phyloP scores from a whole-genome alignment of 2,797 vertebrate species.

The Mus caroli region DNA sequence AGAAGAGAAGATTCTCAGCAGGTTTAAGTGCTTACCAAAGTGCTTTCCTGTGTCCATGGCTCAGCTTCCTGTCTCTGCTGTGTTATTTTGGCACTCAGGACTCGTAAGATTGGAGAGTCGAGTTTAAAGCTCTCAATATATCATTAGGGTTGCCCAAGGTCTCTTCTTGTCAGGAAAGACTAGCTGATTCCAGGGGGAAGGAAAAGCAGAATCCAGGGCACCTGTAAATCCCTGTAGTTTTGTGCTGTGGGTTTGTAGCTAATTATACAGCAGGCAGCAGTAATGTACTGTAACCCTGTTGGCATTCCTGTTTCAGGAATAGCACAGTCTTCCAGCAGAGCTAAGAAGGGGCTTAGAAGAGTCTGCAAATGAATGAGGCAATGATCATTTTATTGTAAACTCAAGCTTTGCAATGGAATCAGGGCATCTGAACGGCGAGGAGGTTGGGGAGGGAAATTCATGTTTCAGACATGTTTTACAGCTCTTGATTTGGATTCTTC shows the following conservation, averaged over 20 bases:
- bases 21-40: conserved; percentile 68
- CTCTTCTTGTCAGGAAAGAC: conserved; percentile 79
- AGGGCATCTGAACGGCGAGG: conserved; percentile 84
- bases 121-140: conserved; percentile 55
- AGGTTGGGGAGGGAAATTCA: conserved; percentile 80
- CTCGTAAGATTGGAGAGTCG: conserved; percentile 49
- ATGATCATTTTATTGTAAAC: conserved; percentile 88
- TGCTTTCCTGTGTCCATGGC: conserved; percentile 75
- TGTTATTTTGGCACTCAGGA: conserved; percentile 77
- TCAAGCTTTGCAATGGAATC: conserved; percentile 84
- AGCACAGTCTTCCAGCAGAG: conserved; percentile 86
- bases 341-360: conserved; percentile 84
- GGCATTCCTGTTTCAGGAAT: conserved; percentile 84
- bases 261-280: conserved; percentile 87
- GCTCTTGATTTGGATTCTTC: conserved; percentile 85
- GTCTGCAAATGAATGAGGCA: conserved; percentile 86
- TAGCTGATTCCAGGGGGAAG: conserved; percentile 65
- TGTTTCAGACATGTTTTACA: conserved; percentile 85
- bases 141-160: conserved; percentile 83
- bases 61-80: conserved; percentile 57
- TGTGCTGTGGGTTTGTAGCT: conserved; percentile 86
- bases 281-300: conserved; percentile 84
- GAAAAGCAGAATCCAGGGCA: conserved; percentile 83
- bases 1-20: conserved; percentile 76
- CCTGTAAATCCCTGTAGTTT: conserved; percentile 87